Base-by-base conservation (phyloP, 2,888 invertebrate species). In the Ptychoptera albimana region DNA sequence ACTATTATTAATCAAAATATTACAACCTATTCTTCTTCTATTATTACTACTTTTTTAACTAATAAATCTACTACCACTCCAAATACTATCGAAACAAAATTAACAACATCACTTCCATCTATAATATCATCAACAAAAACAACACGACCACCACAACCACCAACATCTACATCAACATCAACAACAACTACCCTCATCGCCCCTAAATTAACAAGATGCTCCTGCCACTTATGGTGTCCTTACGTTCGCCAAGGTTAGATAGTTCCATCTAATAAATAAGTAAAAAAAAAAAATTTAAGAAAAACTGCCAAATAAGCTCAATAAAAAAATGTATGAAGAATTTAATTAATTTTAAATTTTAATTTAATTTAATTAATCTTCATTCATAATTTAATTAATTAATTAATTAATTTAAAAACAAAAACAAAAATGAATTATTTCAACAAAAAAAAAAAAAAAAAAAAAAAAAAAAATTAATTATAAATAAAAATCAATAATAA, bases 231-330 rank as follows among this genome's bases (percentile, higher is more conserved):
- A 29, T 41, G 41, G 37, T 42, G 32, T 42, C 40, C 39, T 44
- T 49, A 52, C 53, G 53, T 53, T 55, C 55, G 53, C 53, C 54
- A 55, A 55, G 55, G 55, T 55, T 55, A 55, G 55, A 54, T 23
- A 23, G 52, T 53, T 52, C 45, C 49, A 46, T 49, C 32, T 3
- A 32, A 32, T 32, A 32, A 32, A 32, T 32, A 32, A 32, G 10
- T 11, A 42, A 14, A 15, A 37, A 37, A 14, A 37, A 37, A 37
- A 37, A 37, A 8, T 16, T 23, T 12, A 41, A 8, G 30, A 30
- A 30, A 30, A 30, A 8, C 32, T 32, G 11, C n/a, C 32, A 11
- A 11, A 32, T 32, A 15, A 42, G 14, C n/a, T 38, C n/a, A n/a
- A n/a, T n/a, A 39, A 45, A 16, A 15, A 34, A 34, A 39, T 14